Conservation (phyloP, 2,888 invertebrate species). For the Parapristionchus giblindavisi region DNA sequence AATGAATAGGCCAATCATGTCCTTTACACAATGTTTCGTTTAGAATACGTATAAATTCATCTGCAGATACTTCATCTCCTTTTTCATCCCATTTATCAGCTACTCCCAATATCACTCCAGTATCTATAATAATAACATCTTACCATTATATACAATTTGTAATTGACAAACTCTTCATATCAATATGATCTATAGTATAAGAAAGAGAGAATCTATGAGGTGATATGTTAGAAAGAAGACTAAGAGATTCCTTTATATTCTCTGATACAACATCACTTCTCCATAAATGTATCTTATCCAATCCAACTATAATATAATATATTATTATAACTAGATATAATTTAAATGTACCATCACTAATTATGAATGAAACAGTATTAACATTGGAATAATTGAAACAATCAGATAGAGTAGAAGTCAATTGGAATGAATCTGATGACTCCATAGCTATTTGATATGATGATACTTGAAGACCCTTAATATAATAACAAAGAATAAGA, state of each 20-base stretch:
- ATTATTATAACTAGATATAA: neutral
- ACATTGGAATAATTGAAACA: neutral
- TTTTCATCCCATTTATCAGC: neutral
- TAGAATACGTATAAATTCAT: neutral
- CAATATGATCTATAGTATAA: neutral
- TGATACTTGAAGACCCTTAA: neutral
- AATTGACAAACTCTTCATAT: neutral
- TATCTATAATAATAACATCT: slow-evolving; percentile 7
- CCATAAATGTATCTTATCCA: neutral
- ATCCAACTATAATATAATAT: neutral
- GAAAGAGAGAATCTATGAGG: slow-evolving; percentile 2
- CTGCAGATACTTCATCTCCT: slow-evolving; percentile 5
- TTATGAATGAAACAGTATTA: neutral
- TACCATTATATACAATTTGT: neutral
- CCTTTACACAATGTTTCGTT: neutral
- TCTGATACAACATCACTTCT: neutral
- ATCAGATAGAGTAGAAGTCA: neutral
- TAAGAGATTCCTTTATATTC: neutral
- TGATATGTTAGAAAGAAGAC: neutral
- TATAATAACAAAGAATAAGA: neutral
- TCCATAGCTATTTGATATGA: no score
- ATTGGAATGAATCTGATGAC: no score
- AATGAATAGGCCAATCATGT: no score
- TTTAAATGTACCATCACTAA: neutral
- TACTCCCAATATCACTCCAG: slow-evolving; percentile 10